Evolutionary conservation across 2,888 invertebrate species (phyloP).

Genomic region (Ctenicera cuprea): DNA sequence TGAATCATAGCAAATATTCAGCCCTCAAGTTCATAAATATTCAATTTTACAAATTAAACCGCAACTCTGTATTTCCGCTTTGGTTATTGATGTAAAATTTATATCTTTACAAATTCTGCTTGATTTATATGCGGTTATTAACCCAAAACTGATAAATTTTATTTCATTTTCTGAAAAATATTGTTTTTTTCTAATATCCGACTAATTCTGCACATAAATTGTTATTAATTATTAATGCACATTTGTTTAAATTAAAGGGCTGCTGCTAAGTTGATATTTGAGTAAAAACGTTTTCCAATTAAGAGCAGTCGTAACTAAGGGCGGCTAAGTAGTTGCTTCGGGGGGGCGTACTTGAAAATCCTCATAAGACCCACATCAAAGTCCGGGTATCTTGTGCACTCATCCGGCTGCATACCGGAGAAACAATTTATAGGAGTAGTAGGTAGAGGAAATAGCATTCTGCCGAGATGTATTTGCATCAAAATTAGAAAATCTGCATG

Average conservation of each 20-base stretch:
- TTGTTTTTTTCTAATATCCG: too few species aligned
- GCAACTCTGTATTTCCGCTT: background rate
- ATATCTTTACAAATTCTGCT: background rate
- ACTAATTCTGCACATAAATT: too few species aligned
- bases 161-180: too few species aligned
- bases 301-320: constrained; percentile 27
- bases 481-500: constrained; percentile 30
- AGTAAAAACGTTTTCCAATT: constrained; percentile 26
- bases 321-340: constrained; percentile 20
- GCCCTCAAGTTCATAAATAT: background rate
- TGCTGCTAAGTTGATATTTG: background rate
- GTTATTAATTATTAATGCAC: too few species aligned
- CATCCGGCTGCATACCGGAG: constrained; percentile 38
- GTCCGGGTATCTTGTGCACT: constrained; percentile 41
- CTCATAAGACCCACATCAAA: constrained; percentile 39
- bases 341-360: constrained; percentile 24
- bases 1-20: constrained; percentile 12
- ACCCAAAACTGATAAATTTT: too few species aligned
- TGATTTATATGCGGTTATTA: too few species aligned
- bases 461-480: constrained; percentile 28
- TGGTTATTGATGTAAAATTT: background rate
- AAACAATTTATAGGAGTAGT: constrained; percentile 35
- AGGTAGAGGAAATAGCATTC: constrained; percentile 37
- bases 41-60: constrained; percentile 22
- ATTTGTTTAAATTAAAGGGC: background rate